These are phyloP conservation scores for Ibidorhyncha struthersii DNA, from an alignment of 2,113 vertebrate species.

Conservation along the genomic window DNA sequence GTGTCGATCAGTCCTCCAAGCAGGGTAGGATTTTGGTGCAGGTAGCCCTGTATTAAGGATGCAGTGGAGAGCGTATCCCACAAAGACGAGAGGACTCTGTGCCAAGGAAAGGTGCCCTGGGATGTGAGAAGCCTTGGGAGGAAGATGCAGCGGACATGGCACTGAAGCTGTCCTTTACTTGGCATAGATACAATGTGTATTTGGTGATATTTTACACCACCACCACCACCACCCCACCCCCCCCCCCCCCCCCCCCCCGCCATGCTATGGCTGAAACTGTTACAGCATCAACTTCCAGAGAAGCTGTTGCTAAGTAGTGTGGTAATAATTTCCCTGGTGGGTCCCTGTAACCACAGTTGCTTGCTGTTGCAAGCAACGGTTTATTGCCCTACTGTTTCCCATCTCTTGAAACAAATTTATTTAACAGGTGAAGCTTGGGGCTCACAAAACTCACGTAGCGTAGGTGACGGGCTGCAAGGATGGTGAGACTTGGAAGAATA, in stretches of 20 bases:
- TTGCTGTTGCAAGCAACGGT: neutral
- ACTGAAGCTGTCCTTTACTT: neutral
- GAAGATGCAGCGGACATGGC: accelerated
- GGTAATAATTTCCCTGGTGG: neutral
- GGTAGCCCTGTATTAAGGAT: neutral
- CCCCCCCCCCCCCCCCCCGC: too few species aligned
- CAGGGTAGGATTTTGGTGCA: neutral
- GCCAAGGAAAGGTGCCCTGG: neutral
- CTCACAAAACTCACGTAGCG: accelerated
- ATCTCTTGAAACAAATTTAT: neutral
- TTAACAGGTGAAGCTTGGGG: neutral
- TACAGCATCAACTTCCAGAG: neutral
- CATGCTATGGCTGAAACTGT: neutral
- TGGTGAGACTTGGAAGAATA: neutral
- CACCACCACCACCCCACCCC: too few species aligned
- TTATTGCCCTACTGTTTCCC: neutral
- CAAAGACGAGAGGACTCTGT: neutral
- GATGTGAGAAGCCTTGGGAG: neutral
- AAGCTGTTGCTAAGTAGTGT: accelerated
- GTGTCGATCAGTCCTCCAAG: accelerated
- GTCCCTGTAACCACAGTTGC: neutral
- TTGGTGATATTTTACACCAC: neutral
- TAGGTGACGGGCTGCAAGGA: neutral
- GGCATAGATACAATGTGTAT: neutral
- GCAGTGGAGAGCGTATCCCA: accelerated